These are phyloP conservation scores for Prinia subflava DNA, from an alignment of 2,113 vertebrate genomes.

Conservation along the genomic window DNA sequence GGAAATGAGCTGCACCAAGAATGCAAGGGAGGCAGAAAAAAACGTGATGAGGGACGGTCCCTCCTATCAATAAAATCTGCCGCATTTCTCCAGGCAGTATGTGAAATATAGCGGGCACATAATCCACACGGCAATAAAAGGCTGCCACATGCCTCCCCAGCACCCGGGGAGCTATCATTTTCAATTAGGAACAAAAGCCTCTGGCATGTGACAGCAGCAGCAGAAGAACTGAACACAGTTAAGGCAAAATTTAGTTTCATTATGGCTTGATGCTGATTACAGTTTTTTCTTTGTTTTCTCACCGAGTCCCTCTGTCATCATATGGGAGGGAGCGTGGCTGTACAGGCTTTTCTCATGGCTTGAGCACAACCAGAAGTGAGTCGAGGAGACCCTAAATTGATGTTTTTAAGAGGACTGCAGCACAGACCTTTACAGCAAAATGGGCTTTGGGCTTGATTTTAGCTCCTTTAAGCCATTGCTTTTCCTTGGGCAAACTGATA, in stretches of 20 bases:
- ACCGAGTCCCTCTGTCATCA: background rate
- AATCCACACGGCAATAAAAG: constrained; percentile 17
- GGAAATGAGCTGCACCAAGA: background rate
- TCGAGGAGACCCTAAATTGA: background rate
- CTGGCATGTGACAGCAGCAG: background rate
- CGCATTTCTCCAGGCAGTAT: constrained; percentile 35
- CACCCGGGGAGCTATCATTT: constrained; percentile 44
- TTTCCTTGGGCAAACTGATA: background rate
- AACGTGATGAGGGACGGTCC: background rate
- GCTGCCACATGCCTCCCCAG: constrained; percentile 5
- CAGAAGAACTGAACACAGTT: background rate
- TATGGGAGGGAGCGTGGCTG: fast-evolving
- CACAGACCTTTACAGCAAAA: background rate
- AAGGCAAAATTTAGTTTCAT: constrained; percentile 45
- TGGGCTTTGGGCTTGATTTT: background rate
- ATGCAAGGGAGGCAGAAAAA: background rate
- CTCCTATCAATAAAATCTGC: constrained; percentile 46
- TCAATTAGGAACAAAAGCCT: constrained; percentile 57
- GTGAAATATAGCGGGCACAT: constrained; percentile 30
- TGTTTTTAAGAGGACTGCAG: background rate
- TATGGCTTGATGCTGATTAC: background rate
- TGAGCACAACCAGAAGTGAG: background rate
- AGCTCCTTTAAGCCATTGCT: background rate
- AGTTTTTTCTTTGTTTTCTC: background rate
- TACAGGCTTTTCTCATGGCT: background rate